Conservation (phyloP, 2,797 vertebrate genomes). For the Ctenochaetus hawaiiensis region DNA sequence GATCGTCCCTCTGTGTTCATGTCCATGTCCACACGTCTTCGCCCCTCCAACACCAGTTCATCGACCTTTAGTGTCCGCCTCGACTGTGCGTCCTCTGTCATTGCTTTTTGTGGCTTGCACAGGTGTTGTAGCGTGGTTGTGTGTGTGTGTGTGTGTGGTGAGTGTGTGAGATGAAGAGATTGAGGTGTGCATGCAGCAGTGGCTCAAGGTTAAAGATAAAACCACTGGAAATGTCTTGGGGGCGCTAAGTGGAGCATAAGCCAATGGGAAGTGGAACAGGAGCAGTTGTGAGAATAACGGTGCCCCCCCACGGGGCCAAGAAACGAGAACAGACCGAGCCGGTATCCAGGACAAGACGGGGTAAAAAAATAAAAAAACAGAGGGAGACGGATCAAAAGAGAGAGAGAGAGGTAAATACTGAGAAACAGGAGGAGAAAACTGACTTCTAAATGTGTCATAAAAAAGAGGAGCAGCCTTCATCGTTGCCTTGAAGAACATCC, state of each 20-base stretch:
- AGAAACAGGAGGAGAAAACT: neutral
- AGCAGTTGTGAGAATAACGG: constrained; percentile 47
- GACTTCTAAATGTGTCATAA: neutral
- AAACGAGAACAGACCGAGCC: constrained; percentile 55
- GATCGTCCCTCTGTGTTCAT: neutral
- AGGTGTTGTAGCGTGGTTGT: constrained; percentile 6
- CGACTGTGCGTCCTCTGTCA: neutral
- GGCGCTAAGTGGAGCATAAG: constrained; percentile 61
- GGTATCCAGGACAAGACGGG: constrained; percentile 66
- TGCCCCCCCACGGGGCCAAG: constrained; percentile 37
- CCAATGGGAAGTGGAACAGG: constrained; percentile 70
- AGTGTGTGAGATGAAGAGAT: neutral
- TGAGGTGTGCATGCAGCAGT: constrained; percentile 12
- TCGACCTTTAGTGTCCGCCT: constrained; percentile 28
- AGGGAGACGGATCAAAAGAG: neutral
- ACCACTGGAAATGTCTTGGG: constrained; percentile 23
- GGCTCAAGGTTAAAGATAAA: constrained; percentile 61
- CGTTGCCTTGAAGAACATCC: neutral
- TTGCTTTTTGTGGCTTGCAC: constrained; percentile 40
- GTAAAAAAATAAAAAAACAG: neutral
- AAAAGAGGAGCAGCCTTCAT: neutral
- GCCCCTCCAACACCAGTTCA: constrained; percentile 6
- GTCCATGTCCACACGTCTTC: constrained; percentile 26
- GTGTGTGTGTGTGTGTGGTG: constrained; percentile 6
- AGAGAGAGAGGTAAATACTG: neutral